phyloP scores from a whole-genome alignment of 2,113 vertebrate species.

The Cichladusa arquata region DNA sequence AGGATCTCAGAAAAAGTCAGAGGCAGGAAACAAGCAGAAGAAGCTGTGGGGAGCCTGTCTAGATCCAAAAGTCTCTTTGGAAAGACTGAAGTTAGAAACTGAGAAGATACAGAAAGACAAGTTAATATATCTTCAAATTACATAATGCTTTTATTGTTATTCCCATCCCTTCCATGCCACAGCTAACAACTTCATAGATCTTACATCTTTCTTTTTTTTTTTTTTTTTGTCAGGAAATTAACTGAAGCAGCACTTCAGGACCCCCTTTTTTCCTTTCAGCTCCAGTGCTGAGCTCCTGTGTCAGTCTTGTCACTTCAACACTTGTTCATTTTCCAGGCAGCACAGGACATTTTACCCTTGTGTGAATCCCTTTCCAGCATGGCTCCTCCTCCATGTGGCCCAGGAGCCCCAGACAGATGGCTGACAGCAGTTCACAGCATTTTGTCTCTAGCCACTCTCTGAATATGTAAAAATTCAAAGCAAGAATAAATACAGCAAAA shows the following conservation, averaged over 20 bases:
- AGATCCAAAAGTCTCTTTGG: neutral
- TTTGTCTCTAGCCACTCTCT: neutral
- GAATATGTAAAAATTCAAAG: neutral
- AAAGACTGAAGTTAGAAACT: neutral
- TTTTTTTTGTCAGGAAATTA: neutral
- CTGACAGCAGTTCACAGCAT: neutral
- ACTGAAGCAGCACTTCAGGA: neutral
- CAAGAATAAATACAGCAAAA: neutral
- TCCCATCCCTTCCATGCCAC: neutral
- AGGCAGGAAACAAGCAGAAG: constrained; percentile 28
- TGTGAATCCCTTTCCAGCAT: neutral
- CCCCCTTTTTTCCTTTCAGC: neutral
- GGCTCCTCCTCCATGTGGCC: neutral
- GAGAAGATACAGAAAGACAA: neutral
- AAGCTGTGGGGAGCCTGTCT: neutral
- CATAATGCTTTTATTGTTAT: neutral
- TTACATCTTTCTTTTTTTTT: neutral
- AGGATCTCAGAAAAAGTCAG: constrained; percentile 22
- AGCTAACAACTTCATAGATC: neutral
- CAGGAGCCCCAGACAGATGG: neutral
- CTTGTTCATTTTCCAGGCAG: neutral
- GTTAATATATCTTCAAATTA: neutral
- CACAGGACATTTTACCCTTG: neutral
- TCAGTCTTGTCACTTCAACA: neutral
- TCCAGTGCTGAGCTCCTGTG: neutral